Base-by-base conservation (phyloP, 2,797 vertebrate genomes). In the Forpus xanthops region DNA sequence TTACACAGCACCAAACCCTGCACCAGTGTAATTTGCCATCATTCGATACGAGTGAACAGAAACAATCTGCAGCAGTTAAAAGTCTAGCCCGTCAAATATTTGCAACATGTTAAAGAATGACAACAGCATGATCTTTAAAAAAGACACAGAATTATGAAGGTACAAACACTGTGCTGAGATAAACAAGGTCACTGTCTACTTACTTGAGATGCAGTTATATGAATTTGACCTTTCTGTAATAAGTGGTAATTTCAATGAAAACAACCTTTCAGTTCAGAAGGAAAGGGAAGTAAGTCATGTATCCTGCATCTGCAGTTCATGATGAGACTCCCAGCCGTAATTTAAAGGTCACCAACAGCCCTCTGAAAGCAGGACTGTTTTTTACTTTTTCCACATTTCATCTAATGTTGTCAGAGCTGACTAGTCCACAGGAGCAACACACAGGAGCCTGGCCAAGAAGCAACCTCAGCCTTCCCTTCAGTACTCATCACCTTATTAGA, bases 291-390 rank as follows among this genome's bases (percentile, higher is more conserved):
- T 21, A 33, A 94, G 58, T 94, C 84, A 75, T 75, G 76, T 33
- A 61, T 89, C 65, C 19, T 85, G 79, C 85, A 60, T 83, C 31
- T 77, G 35, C 83, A 92, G 88, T 94, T 80, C 31, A 89, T 89
- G 90, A 93, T 90, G 90, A 93, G 96, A 96, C 75, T 87, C 55
- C 80, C 92, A 87, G 93, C 55, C 84, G 85, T 96, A 89, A 96
- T 72, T 73, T 95, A 96, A 97, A 97, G 75, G 94, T 96, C 96
- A 95, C 81, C 77, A 83, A 33, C 55, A 78, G 78, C 27, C 87
- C 77, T 93, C 39, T 90, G 93, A 89, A 93, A 95, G 89, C 14
- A 37, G 90, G 65, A 64, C 39, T 44, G 89, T 81, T 95, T 82
- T 92, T 81, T 81, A 37, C 42, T 79, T 73, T 31, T 45, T 15